Evolutionary conservation across 2,113 vertebrate genomes (phyloP).

Genomic region (Oncorhynchus gorbuscha): DNA sequence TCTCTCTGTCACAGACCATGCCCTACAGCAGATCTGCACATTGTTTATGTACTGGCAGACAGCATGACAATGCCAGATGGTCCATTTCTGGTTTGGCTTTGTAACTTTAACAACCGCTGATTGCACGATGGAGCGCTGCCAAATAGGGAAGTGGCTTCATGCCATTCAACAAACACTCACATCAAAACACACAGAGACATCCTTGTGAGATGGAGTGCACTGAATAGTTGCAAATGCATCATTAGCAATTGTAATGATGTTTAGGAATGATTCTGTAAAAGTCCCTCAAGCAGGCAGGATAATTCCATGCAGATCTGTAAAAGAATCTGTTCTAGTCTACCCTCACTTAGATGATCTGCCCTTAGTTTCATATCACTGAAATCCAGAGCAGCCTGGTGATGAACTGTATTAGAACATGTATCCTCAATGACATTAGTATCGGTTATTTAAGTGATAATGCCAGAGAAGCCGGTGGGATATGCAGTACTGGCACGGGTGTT

Average conservation of each 20-base stretch:
- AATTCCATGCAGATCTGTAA: neutral
- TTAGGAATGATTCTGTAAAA: constrained; percentile 30
- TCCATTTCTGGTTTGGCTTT: constrained; percentile 63
- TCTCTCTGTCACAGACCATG: constrained; percentile 1
- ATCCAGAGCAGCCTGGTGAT: neutral
- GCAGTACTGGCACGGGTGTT: too few relatives aligned
- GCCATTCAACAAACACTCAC: constrained; percentile 40
- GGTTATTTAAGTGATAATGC: too few relatives aligned
- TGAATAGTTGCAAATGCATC: constrained; percentile 31
- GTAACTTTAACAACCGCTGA: constrained; percentile 63
- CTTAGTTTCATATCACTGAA: neutral
- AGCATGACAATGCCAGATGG: constrained; percentile 58
- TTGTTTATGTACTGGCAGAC: neutral
- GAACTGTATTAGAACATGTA: neutral
- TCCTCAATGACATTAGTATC: neutral
- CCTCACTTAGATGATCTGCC: constrained; percentile 3
- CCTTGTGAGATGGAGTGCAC: constrained; percentile 48
- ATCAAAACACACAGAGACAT: constrained; percentile 32
- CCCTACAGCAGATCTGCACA: constrained; percentile 13
- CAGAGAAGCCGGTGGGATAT: too few relatives aligned
- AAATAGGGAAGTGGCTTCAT: constrained; percentile 66
- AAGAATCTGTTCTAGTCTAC: neutral
- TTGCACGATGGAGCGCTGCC: constrained; percentile 50
- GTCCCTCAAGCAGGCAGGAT: constrained; percentile 18
- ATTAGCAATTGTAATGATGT: constrained; percentile 33